Percentiles rank a stretch among this genome's conserved stretches.
Conservation (phyloP, 2,113 vertebrate species). For the Glareola pratincola region DNA sequence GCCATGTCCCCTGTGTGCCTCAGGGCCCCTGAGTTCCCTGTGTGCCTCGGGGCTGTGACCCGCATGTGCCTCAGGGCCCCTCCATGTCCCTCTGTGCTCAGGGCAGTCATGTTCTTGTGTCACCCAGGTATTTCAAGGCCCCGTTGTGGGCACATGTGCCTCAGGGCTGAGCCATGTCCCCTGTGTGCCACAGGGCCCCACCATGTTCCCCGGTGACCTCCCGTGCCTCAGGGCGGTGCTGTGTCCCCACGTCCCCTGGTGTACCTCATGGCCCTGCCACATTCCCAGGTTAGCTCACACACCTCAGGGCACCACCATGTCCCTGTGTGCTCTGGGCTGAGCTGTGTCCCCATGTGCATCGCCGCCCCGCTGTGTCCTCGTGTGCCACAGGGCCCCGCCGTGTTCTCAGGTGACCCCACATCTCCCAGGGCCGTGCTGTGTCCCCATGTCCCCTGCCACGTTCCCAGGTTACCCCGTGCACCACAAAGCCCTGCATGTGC, state of each 20-base stretch:
- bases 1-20: too few species aligned
- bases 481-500: too few species aligned
- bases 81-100: background rate
- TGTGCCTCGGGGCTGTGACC: background rate
- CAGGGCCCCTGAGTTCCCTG: background rate
- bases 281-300: background rate
- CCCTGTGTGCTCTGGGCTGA: background rate
- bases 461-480: background rate
- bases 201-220: background rate
- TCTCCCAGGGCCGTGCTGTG: rapidly evolving
- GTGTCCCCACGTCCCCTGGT: background rate
- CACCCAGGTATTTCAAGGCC: background rate
- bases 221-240: rapidly evolving
- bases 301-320: background rate
- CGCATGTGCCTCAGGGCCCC: background rate
- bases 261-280: background rate
- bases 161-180: background rate
- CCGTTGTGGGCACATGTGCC: too few species aligned
- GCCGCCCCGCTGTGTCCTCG: rapidly evolving
- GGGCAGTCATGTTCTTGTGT: background rate
- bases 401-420: background rate
- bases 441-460: background rate
- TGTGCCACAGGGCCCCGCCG: rapidly evolving
- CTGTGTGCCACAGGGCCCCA: too few species aligned
- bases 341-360: too few species aligned